A percentile compares a stretch with the other conserved stretches of the same genome.
Evolutionary conservation across 1,140 invertebrate genomes (phyloP).

Genomic region (Paramacrobiotus metropolitanus): DNA sequence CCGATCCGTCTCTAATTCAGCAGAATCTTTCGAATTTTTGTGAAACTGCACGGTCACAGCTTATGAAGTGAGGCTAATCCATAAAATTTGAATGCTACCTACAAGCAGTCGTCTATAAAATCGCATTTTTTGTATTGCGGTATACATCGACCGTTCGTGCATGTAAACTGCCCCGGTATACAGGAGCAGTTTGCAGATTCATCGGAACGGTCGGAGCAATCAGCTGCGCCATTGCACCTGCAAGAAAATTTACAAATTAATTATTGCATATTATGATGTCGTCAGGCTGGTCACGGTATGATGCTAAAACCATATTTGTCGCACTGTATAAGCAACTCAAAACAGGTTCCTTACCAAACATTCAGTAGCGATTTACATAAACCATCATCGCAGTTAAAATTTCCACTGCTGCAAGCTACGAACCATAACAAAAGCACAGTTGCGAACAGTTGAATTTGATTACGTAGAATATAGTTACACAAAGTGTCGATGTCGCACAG

Average conservation of each 20-base stretch:
- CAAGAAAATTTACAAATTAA: background rate
- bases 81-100: background rate
- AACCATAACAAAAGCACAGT: background rate
- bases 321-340: background rate
- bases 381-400: background rate
- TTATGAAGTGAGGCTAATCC: background rate
- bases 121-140: background rate
- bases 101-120: background rate
- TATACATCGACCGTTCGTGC: background rate
- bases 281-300: background rate
- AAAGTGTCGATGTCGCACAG: no score
- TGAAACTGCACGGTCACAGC: background rate
- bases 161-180: background rate
- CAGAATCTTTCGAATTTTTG: background rate
- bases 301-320: background rate
- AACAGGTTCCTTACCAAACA: background rate
- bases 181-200: background rate
- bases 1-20: conserved; percentile 1
- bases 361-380: background rate
- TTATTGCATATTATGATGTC: background rate
- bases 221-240: background rate
- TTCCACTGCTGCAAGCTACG: background rate
- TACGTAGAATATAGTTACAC: no score
- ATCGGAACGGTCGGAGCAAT: background rate
- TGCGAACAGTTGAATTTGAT: background rate